These are phyloP conservation scores for Coremacera marginata DNA, from an alignment of 2,888 invertebrate genomes.

Conservation along the genomic window DNA sequence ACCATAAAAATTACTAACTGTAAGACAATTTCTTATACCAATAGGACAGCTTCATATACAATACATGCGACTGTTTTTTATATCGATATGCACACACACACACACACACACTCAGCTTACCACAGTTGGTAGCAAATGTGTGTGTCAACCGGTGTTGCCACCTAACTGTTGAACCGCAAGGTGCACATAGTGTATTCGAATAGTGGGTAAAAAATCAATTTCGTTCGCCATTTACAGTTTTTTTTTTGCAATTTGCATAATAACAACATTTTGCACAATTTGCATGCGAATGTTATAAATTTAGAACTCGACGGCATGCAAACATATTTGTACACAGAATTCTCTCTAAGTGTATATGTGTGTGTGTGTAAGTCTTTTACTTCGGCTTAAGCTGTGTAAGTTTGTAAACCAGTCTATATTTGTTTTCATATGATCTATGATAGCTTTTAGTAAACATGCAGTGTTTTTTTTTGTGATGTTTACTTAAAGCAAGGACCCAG, in stretches of 20 bases:
- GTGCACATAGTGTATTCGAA: not conserved
- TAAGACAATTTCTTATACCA: no score
- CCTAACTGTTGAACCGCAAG: conserved; percentile 6
- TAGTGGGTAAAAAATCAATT: conserved; percentile 65
- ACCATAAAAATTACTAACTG: not conserved
- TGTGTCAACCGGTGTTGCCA: not conserved
- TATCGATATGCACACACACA: not conserved
- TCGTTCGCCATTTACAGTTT: conserved; percentile 69
- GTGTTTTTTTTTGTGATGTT: conserved; percentile 7
- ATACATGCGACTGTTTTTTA: not conserved
- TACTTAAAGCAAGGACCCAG: not conserved
- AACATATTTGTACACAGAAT: conserved; percentile 22
- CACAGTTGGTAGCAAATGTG: not conserved
- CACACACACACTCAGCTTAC: not conserved
- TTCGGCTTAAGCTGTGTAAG: conserved; percentile 14
- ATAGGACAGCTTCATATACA: conserved; percentile 1
- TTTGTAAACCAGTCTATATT: conserved; percentile 42
- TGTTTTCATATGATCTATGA: conserved; percentile 39
- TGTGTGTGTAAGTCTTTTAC: conserved; percentile 26
- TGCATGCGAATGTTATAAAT: conserved; percentile 69
- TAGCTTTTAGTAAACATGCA: conserved; percentile 33
- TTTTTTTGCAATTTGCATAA: conserved; percentile 68
- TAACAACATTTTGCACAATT: conserved; percentile 70
- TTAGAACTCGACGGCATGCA: conserved; percentile 50
- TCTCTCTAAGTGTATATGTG: conserved; percentile 23